Percentiles rank a stretch among this genome's conserved stretches.
phyloP scores from a whole-genome alignment of 2,797 vertebrate genomes.

The Esox masquinongy region DNA sequence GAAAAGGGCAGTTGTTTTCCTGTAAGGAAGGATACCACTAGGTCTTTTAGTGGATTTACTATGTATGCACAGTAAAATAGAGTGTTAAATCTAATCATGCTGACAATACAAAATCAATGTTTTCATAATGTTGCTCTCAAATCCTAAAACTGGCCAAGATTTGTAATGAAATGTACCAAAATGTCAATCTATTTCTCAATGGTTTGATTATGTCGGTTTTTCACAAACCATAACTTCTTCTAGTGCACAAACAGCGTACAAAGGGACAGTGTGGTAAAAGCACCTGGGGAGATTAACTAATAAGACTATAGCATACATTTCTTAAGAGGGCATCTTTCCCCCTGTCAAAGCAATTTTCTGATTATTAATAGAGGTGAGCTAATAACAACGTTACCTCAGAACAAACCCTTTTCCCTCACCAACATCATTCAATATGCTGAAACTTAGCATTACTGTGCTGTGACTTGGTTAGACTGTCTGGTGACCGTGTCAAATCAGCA shows the following conservation, averaged over 20 bases:
- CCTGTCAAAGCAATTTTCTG: neutral
- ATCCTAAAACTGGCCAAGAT: neutral
- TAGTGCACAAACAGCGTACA: neutral
- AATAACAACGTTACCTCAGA: neutral
- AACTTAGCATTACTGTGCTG: constrained; percentile 15
- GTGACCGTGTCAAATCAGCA: constrained; percentile 11
- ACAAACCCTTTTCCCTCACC: neutral
- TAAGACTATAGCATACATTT: neutral
- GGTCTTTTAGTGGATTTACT: neutral
- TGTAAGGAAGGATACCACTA: constrained; percentile 14
- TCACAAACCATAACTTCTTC: neutral
- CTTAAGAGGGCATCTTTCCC: neutral
- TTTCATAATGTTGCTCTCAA: neutral
- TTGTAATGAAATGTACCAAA: neutral
- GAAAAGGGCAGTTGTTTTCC: constrained; percentile 10
- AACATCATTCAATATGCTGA: neutral
- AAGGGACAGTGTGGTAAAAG: neutral
- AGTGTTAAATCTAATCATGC: neutral
- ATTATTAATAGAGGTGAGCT: neutral
- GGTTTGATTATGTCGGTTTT: neutral
- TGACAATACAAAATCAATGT: neutral
- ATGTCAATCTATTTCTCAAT: neutral
- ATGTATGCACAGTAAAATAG: neutral
- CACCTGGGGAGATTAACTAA: neutral
- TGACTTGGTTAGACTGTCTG: constrained; percentile 35